Conservation (phyloP, 2,113 vertebrate genomes). For the Tapirus terrestris region DNA sequence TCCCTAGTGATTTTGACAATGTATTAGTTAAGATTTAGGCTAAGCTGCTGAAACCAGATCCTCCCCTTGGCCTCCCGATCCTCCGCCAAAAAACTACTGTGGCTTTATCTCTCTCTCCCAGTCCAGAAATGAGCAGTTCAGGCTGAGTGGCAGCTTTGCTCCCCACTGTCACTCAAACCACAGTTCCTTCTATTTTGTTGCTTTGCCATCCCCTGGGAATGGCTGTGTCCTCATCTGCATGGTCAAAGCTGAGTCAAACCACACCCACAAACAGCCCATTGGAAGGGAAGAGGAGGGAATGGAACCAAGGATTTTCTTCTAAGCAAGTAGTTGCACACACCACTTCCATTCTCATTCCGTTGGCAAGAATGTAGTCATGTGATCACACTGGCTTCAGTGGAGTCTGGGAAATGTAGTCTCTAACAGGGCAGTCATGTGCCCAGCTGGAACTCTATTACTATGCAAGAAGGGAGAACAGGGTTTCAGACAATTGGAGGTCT, state of each 20-base stretch:
- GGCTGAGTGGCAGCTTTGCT: not conserved
- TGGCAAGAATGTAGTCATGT: not conserved
- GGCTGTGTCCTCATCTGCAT: not conserved
- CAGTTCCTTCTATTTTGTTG: not conserved
- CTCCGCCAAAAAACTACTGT: not conserved
- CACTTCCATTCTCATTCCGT: not conserved
- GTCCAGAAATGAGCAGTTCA: not conserved
- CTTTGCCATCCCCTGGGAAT: not conserved
- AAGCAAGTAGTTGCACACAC: not conserved
- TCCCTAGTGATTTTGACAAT: not conserved
- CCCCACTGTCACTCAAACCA: not conserved
- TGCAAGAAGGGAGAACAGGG: not conserved
- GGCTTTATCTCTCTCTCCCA: not conserved
- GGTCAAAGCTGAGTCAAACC: not conserved
- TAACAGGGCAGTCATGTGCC: not conserved
- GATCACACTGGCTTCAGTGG: not conserved
- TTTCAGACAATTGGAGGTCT: not conserved
- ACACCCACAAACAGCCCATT: not conserved
- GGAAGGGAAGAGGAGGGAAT: not conserved
- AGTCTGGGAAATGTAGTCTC: not conserved
- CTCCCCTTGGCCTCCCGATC: not conserved
- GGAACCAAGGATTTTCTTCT: not conserved
- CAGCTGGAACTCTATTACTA: not conserved
- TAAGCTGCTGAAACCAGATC: not conserved
- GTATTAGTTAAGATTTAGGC: not conserved